A percentile compares a stretch with the other conserved stretches of the same genome.
These are phyloP conservation scores for Amazona guildingii DNA, from an alignment of 2,113 vertebrate genomes.

Conservation along the genomic window DNA sequence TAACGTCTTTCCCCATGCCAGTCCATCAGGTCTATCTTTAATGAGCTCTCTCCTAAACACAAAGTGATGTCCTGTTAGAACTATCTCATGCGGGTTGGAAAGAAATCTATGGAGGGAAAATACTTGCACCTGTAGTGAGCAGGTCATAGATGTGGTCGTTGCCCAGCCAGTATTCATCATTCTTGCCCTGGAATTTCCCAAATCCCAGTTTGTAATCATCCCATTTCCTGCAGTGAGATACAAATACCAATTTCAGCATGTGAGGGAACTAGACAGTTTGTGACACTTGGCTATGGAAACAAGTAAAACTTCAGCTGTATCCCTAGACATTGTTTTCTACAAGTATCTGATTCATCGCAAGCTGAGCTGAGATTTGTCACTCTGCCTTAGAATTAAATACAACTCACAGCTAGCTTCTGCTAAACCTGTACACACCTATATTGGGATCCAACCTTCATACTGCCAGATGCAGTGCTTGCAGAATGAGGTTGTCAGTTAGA, in stretches of 20 bases:
- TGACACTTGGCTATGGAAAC: not conserved
- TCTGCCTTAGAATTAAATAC: not conserved
- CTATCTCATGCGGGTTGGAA: not conserved
- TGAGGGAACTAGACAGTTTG: not conserved
- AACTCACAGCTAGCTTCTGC: not conserved
- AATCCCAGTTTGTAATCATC: slow-evolving; percentile 88
- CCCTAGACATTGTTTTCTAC: not conserved
- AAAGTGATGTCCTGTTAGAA: not conserved
- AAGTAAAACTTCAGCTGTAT: not conserved
- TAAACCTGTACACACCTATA: not conserved
- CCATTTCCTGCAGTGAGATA: slow-evolving; percentile 80
- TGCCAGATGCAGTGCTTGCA: not conserved
- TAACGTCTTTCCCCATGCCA: slow-evolving; percentile 82
- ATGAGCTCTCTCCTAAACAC: slow-evolving; percentile 77
- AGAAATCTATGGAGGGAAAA: not conserved
- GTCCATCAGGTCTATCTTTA: slow-evolving; percentile 89
- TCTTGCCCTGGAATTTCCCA: slow-evolving; percentile 84
- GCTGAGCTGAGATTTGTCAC: not conserved
- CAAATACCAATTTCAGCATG: not conserved
- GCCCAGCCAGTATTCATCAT: slow-evolving; percentile 91
- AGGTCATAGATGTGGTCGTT: slow-evolving; percentile 85
- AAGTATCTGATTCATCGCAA: not conserved
- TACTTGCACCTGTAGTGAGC: slow-evolving; percentile 74
- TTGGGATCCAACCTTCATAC: not conserved
- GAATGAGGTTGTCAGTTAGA: not conserved